Evolutionary conservation across 2,888 invertebrate species (phyloP), one percentile per base, ranked within the genome.

Genomic region (Ecliptopera silaceata): DNA sequence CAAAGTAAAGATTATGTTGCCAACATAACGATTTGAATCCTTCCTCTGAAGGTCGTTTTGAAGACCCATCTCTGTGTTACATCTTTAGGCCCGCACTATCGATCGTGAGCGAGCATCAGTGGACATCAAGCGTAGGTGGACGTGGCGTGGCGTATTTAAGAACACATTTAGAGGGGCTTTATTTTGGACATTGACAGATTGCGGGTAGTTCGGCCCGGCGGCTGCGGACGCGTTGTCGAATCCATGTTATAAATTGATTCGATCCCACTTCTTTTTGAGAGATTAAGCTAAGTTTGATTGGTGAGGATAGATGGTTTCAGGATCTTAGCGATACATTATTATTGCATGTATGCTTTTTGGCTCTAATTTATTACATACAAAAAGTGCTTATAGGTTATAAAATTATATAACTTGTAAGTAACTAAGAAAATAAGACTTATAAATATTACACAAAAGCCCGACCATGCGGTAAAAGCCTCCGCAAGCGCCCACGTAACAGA

Each of bases 131-230:
- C 62, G 64, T 57, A 62, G 70, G 68, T 65, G 72, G 67, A 64
- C 59, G 63, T 68, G 64, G 67, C 64, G 66, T 64, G 69, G 66
- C 80, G 80, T 79, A 82, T 84, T 84, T 84, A 82, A 85, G 84
- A 84, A 82, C 80, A 79, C 79, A 79, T 85, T 83, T 82, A 80
- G n/a, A 80, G 82, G 78, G 84, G 84, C 81, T 87, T 86, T 82
- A 82, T 74, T 74, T 68, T 53, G 72, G 88, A 88, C 88, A 85
- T 75, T 87, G 88, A 88, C 80, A 79, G 79, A 88, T 88, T 77
- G 77, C 77, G 75, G 72, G 72, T 74, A 74, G 79, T 79, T 75
- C 69, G 75, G 67, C 70, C 68, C 72, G 69, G 71, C 64, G 65
- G 61, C 45, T 52, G 65, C 70, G 72, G 71, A 68, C 71, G 75